Conservation (phyloP, 2,888 invertebrate species). For the Diaphora mendica region DNA sequence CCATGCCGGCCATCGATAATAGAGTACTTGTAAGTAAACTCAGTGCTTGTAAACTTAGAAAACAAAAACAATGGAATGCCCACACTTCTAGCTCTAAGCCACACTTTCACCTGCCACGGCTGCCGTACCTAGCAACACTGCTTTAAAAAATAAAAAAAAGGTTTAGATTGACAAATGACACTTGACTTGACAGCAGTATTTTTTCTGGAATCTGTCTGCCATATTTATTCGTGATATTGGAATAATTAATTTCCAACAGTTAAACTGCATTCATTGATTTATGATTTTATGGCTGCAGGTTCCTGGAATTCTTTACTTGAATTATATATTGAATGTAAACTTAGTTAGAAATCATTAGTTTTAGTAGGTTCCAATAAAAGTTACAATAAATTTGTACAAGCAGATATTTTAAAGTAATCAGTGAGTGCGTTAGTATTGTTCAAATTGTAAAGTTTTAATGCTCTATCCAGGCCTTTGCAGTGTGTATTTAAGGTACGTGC, state of each 20-base stretch:
- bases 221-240: slow-evolving; percentile 39
- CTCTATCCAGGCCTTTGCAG: neutral
- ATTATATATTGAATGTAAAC: slow-evolving; percentile 30
- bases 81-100: too few species aligned
- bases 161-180: slow-evolving; percentile 9
- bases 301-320: slow-evolving; percentile 33
- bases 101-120: neutral
- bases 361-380: slow-evolving; percentile 19
- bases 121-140: neutral
- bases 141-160: neutral
- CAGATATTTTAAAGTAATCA: slow-evolving; percentile 40
- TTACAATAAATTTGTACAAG: slow-evolving; percentile 33
- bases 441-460: slow-evolving; percentile 7
- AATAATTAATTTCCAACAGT: slow-evolving; percentile 31
- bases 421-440: slow-evolving; percentile 33
- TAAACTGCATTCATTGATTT: slow-evolving; percentile 21
- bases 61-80: neutral
- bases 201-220: slow-evolving; percentile 52
- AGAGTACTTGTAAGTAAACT: too few species aligned
- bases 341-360: slow-evolving; percentile 2
- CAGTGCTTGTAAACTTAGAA: too few species aligned
- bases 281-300: slow-evolving; percentile 38
- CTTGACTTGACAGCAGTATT: slow-evolving; percentile 32
- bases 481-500: slow-evolving; percentile 12
- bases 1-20: too few species aligned